Percentiles rank a stretch among this genome's conserved stretches.
Conservation (phyloP, 2,113 vertebrate genomes). For the Phoxinus phoxinus region DNA sequence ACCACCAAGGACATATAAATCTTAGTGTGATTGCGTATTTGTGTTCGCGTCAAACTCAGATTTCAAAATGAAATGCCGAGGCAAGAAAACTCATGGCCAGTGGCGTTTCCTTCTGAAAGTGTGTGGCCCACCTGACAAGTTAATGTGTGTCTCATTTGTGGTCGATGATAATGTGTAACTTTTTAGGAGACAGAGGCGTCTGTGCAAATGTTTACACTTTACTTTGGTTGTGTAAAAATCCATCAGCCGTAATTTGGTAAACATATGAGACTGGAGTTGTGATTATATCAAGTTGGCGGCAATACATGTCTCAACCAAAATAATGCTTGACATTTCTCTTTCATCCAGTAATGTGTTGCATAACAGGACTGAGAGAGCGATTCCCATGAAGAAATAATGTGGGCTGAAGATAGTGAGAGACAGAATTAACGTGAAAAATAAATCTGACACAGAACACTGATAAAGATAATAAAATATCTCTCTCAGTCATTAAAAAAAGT, state of each 20-base stretch:
- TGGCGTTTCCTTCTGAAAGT: not conserved
- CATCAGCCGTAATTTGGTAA: constrained; percentile 1
- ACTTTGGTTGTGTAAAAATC: not conserved
- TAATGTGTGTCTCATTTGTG: not conserved
- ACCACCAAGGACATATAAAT: not conserved
- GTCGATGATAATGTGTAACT: constrained; percentile 11
- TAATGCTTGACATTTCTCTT: constrained; percentile 1
- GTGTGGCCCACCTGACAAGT: not conserved
- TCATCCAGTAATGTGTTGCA: constrained; percentile 2
- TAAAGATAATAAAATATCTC: not conserved
- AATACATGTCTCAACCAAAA: not conserved
- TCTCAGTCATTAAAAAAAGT: not conserved
- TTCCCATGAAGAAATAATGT: not conserved
- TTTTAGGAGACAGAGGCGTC: not conserved
- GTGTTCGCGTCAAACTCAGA: not conserved
- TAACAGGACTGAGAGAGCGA: not conserved
- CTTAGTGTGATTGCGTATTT: not conserved
- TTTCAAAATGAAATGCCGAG: not conserved
- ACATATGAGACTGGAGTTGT: not conserved
- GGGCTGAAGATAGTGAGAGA: not conserved
- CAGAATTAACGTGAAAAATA: not conserved
- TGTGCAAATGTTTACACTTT: not conserved
- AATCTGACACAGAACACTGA: not conserved
- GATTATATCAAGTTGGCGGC: not conserved
- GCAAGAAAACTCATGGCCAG: not conserved